Base-by-base conservation (phyloP, 2,888 invertebrate species). In the Agrochola litura region DNA sequence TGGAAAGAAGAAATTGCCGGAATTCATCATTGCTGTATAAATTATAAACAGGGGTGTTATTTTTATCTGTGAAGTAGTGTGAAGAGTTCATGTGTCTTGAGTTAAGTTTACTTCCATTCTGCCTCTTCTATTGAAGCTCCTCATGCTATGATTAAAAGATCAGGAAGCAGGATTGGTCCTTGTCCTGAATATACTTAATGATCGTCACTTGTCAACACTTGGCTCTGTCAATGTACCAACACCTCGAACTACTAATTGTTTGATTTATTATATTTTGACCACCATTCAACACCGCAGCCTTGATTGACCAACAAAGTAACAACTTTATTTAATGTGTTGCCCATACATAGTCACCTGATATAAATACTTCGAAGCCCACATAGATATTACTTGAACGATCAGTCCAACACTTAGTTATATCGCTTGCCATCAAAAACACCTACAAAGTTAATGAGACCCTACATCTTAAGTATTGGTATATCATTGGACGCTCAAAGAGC, bases 371-470 rank as follows among this genome's bases (percentile, higher is more conserved):
- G 49, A 81, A 52, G 69, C 83, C 78, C 74, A 82, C 79, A 66
- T 65, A 66, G 1, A 71, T 43, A 79, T 84, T 73, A 82, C 61
- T 43, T 4, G 60, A 79, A 70, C 77, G 76, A 81, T 81, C 88
- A 77, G 46, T 64, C 73, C 73, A 73, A 70, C 79, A 79, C 84
- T 85, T 85, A 86, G 76, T 82, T 82, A 84, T 79, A 84, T 82
- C 76, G 82, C 71, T 70, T 69, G 76, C 85, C 77, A 86, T 84
- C 86, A 84, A 73, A 85, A 82, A 86, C 88, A 86, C 86, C 84
- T 85, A 89, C 89, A 90, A 86, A 87, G 81, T 86, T 90, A 91
- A 90, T 89, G 89, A 90, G 90, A 84, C 81, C 80, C 86, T 85
- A 88, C 89, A 84, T 83, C 86, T 88, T 88, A 84, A 89, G 89